Percentiles rank a stretch among this genome's conserved stretches.
These are phyloP conservation scores for Lordiphosa clarofinis DNA, from an alignment of 1,140 invertebrate species.

Conservation along the genomic window DNA sequence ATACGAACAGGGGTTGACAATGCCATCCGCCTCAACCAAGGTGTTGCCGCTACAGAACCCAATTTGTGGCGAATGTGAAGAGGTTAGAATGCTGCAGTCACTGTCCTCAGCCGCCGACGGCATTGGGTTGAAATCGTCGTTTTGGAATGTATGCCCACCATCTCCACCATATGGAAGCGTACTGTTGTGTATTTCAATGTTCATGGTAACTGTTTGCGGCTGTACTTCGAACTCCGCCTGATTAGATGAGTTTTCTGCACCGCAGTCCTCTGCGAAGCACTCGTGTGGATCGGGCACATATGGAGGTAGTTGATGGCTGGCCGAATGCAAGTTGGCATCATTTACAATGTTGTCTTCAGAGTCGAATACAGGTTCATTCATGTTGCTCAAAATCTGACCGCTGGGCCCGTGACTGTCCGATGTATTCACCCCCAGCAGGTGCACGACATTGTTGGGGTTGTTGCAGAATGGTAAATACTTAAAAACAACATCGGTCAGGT, in stretches of 20 bases:
- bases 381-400: constrained; percentile 28
- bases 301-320: constrained; percentile 63
- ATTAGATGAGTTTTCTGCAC: constrained; percentile 40
- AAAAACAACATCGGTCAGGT: constrained; percentile 32
- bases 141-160: constrained; percentile 61
- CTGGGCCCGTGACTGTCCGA: constrained; percentile 17
- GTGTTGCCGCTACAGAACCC: constrained; percentile 42
- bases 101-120: constrained; percentile 62
- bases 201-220: constrained; percentile 71
- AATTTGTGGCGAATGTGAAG: constrained; percentile 67
- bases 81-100: constrained; percentile 65
- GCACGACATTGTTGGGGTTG: constrained; percentile 26
- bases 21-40: constrained; percentile 52
- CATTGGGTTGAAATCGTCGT: constrained; percentile 61
- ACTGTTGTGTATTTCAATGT: constrained; percentile 71
- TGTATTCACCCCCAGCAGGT: constrained; percentile 21
- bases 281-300: constrained; percentile 54
- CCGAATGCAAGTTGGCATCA: constrained; percentile 77
- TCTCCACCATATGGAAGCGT: constrained; percentile 44
- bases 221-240: constrained; percentile 41
- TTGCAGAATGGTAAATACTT: constrained; percentile 28
- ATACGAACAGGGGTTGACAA: constrained; percentile 43
- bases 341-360: constrained; percentile 69
- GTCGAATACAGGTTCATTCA: constrained; percentile 54
- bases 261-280: constrained; percentile 55